Evolutionary conservation across 2,797 vertebrate genomes (phyloP).

Genomic region (Psittacula echo): DNA sequence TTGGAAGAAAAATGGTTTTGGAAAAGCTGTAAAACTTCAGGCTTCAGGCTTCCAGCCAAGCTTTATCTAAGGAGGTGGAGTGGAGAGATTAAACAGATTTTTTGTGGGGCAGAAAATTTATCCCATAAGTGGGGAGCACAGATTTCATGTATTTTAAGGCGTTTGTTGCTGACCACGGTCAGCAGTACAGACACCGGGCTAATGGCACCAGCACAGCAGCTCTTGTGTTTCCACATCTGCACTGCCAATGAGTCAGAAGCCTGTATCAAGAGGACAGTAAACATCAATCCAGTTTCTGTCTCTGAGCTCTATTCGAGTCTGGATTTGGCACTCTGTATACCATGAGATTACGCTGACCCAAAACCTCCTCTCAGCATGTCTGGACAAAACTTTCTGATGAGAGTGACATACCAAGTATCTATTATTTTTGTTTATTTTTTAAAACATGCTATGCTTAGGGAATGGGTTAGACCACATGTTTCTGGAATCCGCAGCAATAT

Average conservation of each 20-base stretch:
- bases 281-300: background rate
- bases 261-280: background rate
- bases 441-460: background rate
- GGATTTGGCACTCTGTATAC: background rate
- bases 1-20: slow-evolving; percentile 24
- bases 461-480: background rate
- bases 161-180: background rate
- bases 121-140: background rate
- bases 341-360: background rate
- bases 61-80: slow-evolving; percentile 19
- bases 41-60: slow-evolving; percentile 29
- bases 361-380: slow-evolving; percentile 13
- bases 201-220: background rate
- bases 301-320: background rate
- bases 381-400: slow-evolving; percentile 18
- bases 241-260: background rate
- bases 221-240: background rate
- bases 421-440: background rate
- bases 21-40: slow-evolving; percentile 33
- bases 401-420: background rate
- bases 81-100: slow-evolving; percentile 21
- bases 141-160: background rate
- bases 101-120: background rate
- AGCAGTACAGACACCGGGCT: background rate
- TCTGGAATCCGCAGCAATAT: background rate